phyloP scores from a whole-genome alignment of 2,113 vertebrate species.

The Sapajus apella region DNA sequence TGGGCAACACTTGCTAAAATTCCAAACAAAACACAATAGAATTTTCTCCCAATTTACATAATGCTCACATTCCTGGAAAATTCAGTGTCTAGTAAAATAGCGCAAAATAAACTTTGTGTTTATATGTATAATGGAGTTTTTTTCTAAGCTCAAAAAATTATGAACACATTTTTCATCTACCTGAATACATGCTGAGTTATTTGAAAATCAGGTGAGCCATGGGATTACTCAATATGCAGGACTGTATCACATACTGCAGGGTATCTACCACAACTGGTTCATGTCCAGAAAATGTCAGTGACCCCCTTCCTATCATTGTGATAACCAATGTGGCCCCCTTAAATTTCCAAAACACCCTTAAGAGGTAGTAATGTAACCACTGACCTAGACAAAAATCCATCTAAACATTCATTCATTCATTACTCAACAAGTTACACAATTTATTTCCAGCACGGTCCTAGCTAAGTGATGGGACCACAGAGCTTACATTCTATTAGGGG shows the following conservation, averaged over 20 bases:
- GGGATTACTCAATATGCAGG: neutral
- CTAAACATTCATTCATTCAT: neutral
- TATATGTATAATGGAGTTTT: neutral
- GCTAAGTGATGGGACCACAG: neutral
- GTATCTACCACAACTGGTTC: neutral
- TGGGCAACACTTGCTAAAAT: slow-evolving; percentile 31
- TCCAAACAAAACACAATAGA: neutral
- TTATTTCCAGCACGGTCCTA: neutral
- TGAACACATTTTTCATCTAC: neutral
- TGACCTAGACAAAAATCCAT: neutral
- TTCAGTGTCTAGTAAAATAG: neutral
- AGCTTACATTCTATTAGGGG: neutral
- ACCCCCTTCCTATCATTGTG: neutral
- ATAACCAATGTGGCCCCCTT: neutral
- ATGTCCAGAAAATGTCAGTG: neutral
- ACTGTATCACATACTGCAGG: neutral
- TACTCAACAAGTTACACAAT: neutral
- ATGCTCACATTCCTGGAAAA: neutral
- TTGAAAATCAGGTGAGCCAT: neutral
- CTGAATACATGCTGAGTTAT: neutral
- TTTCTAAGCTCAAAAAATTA: neutral
- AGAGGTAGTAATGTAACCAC: neutral
- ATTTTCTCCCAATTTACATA: neutral
- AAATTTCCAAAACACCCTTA: neutral
- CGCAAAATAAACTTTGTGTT: neutral